Conservation (phyloP, 1,140 invertebrate species). For the Diorhabda carinulata region DNA sequence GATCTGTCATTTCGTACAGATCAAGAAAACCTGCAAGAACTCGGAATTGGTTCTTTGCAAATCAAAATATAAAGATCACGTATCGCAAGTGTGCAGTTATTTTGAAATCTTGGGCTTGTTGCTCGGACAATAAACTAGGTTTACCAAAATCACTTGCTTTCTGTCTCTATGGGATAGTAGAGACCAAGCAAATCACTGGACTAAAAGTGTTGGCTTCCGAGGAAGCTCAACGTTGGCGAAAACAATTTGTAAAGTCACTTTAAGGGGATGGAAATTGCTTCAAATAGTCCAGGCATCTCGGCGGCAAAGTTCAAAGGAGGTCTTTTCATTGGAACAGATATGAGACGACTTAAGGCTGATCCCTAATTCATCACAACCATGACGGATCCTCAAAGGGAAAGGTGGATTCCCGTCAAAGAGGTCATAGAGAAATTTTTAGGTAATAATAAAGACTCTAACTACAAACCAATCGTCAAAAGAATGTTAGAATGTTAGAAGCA, state of each 20-base stretch:
- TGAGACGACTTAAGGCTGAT: not conserved
- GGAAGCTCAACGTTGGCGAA: not conserved
- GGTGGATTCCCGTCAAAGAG: not conserved
- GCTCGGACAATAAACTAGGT: conserved; percentile 14
- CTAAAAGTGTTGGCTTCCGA: not conserved
- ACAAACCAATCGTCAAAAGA: conserved; percentile 6
- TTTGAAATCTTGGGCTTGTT: conserved; percentile 10
- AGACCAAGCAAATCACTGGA: not conserved
- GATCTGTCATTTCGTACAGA: too few relatives aligned
- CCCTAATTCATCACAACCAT: not conserved
- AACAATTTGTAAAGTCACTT: not conserved
- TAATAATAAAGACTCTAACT: not conserved
- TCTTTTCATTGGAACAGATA: not conserved
- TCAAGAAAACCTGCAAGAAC: not conserved
- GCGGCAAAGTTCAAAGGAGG: not conserved
- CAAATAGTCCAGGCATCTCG: not conserved
- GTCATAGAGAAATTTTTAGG: not conserved
- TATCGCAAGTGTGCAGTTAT: conserved; percentile 7
- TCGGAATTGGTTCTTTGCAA: conserved; percentile 13
- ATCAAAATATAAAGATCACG: conserved; percentile 13
- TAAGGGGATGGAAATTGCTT: not conserved
- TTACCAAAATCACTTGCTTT: not conserved
- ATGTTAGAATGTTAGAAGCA: not conserved
- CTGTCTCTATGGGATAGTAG: not conserved
- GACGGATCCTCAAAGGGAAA: not conserved